Evolutionary conservation across 1,140 invertebrate genomes (phyloP), one percentile per base, ranked within the genome.

Genomic region (Neodiprion pinetum): DNA sequence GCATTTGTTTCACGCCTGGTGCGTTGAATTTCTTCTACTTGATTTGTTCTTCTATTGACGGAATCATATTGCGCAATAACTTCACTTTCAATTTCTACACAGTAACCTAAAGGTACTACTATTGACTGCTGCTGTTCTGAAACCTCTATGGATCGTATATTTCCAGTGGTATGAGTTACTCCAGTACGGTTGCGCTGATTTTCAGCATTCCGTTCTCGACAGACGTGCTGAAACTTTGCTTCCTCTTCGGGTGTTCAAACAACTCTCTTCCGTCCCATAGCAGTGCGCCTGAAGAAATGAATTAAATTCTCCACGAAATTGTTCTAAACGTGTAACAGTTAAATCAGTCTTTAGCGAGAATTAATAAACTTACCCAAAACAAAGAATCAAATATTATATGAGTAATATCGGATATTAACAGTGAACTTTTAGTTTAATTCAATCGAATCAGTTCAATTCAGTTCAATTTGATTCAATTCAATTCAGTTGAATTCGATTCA

Each of bases 191-290:
- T 48, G n/a, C 53, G 9, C 7, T 70, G 49, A 74, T 74, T 61
- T 74, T 71, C 40, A 65, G 23, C n/a, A 21, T 66, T 70, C 71
- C 65, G 70, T 10, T 10, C 67, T 9, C 69, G 70, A 40, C 69
- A 21, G 67, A 70, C 67, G n/a, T 61, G 73, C 61, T 69, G 50
- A 14, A 70, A 47, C 65, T 74, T 70, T 74, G 9, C 67, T 66
- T 74, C 69, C 40, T 74, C 69, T 71, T 74, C 48, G 11, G 53
- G 23, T 65, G 73, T 74, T 53, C 68, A 47, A 7, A 72, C 14
- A 12, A n/a, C 47, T 48, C 71, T 74, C 11, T 70, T 50, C 71
- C 48, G 70, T 48, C 69, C 73, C 73, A 74, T 74, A 68, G 17
- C 17, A 17, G 17, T 17, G 17, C 17, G 17, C 17, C 17, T 50